Evolutionary conservation across 2,888 invertebrate genomes (phyloP).

Genomic region (Leptopilina myrica): DNA sequence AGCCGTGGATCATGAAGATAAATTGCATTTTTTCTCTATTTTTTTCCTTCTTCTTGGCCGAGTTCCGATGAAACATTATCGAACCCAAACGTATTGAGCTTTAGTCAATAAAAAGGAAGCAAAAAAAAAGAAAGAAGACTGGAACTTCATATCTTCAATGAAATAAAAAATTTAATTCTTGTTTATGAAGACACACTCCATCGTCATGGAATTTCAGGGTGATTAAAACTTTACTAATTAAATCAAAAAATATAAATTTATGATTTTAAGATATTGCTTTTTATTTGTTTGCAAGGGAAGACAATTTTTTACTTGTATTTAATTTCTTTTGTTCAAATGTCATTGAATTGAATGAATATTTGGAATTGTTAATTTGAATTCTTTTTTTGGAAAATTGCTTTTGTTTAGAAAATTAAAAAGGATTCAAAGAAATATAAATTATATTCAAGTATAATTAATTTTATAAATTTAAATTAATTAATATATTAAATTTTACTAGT

Average conservation of each 20-base stretch:
- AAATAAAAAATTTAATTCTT: slow-evolving; percentile 2
- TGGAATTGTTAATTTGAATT: too few species aligned
- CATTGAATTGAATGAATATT: too few species aligned
- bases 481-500: too few species aligned
- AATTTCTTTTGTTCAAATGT: too few species aligned
- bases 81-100: slow-evolving; percentile 3
- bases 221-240: slow-evolving; percentile 1
- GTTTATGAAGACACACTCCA: slow-evolving; percentile 19
- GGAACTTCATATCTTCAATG: slow-evolving; percentile 27
- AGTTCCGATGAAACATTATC: slow-evolving; percentile 19
- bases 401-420: too few species aligned
- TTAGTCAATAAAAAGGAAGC: background rate
- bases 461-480: too few species aligned
- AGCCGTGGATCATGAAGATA: slow-evolving; percentile 39
- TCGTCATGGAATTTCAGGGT: background rate
- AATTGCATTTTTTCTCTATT: slow-evolving; percentile 25
- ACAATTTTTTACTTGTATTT: too few species aligned
- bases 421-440: too few species aligned
- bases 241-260: slow-evolving; percentile 3
- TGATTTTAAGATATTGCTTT: background rate
- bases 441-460: too few species aligned
- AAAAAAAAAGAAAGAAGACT: too few species aligned
- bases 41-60: background rate
- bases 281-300: too few species aligned
- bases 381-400: too few species aligned